Evolutionary conservation across 2,113 vertebrate genomes (phyloP), one percentile per base, ranked within the genome.

Genomic region (Antechinus stuartii): DNA sequence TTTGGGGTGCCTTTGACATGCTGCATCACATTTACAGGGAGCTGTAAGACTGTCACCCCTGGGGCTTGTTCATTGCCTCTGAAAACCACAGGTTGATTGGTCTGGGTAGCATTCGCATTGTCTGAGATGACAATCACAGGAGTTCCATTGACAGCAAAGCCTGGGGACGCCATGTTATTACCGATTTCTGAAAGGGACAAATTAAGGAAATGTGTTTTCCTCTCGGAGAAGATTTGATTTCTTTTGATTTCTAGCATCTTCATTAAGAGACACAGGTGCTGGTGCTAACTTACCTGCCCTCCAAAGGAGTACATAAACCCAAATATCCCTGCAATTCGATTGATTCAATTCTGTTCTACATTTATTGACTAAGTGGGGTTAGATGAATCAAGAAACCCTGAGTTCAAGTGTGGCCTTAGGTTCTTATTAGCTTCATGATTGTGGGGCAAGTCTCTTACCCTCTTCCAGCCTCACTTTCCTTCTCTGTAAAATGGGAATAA

Each of bases 161-260:
- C 54, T 23, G 90, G 89, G 1, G 91, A n/a, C 25, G 25, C 57
- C 94, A 94, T 96, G 55, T 76, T 47, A 47, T 30, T 8, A 46
- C 53, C 11, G 93, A 11, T 26, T 25, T 30, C 95, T 61, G 57
- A 11, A 94, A 95, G 92, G 96, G 90, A 96, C 0, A 30, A 61
- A 61, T 61, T 8, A 57, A 90, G 52, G 94, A 57, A 8, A 35
- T 68, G 1, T n/a, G 56, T 57, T 93, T 52, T 68, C 50, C 46
- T 49, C 61, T 91, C 49, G 55, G 1, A 89, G 25, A 89, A 89
- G 8, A 56, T 54, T 68, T 23, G 68, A 2, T 50, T 90, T 76
- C 30, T 26, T 54, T 61, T 76, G 57, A 54, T n/a, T 12, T 54
- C 52, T 89, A 54, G n/a, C 14, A 68, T 35, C 42, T 92, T 94